Conservation (phyloP, 2,797 vertebrate species). For the Coilia nasus region DNA sequence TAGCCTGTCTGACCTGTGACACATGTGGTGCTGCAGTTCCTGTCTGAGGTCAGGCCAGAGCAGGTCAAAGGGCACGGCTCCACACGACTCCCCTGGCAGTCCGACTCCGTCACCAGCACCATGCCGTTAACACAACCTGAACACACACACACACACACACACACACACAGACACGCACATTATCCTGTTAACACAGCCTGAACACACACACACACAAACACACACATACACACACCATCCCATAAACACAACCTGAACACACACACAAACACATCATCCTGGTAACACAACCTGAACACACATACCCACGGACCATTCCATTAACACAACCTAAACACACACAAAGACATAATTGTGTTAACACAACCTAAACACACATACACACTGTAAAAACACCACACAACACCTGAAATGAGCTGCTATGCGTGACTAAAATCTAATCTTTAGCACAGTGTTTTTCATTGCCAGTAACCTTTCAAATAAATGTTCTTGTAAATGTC, state of each 20-base stretch:
- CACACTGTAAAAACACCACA: no score
- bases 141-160: neutral
- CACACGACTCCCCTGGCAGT: constrained; percentile 71
- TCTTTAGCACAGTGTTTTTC: neutral
- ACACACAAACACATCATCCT: neutral
- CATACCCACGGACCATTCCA: no score
- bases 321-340: neutral
- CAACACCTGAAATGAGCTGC: no score
- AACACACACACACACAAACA: neutral
- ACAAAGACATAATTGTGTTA: no score
- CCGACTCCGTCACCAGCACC: constrained; percentile 72
- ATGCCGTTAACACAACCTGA: constrained; percentile 75
- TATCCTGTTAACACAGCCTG: neutral
- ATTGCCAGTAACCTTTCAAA: neutral
- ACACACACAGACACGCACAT: neutral
- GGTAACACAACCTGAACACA: neutral
- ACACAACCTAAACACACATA: neutral
- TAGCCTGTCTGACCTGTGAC: constrained; percentile 68
- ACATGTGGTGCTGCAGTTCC: constrained; percentile 76
- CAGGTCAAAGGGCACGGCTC: constrained; percentile 79
- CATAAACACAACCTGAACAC: neutral
- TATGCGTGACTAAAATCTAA: no score
- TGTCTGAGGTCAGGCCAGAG: constrained; percentile 69
- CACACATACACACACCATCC: neutral
- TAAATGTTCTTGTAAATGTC: neutral